phyloP scores from a whole-genome alignment of 2,797 vertebrate genomes.

The Varecia variegata region DNA sequence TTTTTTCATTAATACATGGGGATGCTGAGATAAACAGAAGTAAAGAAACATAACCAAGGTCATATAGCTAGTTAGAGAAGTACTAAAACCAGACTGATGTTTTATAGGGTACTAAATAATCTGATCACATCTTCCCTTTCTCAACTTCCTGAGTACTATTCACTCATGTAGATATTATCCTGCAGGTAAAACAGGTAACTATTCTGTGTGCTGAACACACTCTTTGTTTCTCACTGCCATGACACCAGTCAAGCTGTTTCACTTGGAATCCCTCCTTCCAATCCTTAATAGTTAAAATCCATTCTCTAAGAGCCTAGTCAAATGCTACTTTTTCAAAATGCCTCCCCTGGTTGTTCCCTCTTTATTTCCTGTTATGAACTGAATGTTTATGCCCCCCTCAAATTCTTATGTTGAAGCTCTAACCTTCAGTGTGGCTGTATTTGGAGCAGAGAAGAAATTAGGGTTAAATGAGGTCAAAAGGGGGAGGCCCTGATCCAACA shows the following conservation, averaged over 20 bases:
- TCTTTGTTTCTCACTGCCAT: background rate
- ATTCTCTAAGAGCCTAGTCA: background rate
- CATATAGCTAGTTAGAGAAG: background rate
- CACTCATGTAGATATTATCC: background rate
- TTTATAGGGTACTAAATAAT: constrained; percentile 26
- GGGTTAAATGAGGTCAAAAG: background rate
- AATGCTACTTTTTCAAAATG: constrained; percentile 20
- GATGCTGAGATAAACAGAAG: background rate
- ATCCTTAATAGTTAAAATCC: constrained; percentile 11
- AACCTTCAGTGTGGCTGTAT: background rate
- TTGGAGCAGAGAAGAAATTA: constrained; percentile 6
- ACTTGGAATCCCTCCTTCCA: background rate
- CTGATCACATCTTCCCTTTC: background rate
- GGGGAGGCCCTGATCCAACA: background rate
- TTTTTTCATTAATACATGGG: constrained; percentile 11
- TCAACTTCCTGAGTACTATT: background rate
- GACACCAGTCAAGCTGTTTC: background rate
- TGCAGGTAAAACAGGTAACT: background rate
- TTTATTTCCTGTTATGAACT: constrained; percentile 4
- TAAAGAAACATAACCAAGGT: background rate
- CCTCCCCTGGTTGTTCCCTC: background rate
- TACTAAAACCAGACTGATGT: background rate
- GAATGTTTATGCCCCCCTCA: background rate
- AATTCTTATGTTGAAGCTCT: background rate
- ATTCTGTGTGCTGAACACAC: background rate